Evolutionary conservation across 2,113 vertebrate genomes (phyloP), one percentile per base, ranked within the genome.

Genomic region (Ceyx melanurus): DNA sequence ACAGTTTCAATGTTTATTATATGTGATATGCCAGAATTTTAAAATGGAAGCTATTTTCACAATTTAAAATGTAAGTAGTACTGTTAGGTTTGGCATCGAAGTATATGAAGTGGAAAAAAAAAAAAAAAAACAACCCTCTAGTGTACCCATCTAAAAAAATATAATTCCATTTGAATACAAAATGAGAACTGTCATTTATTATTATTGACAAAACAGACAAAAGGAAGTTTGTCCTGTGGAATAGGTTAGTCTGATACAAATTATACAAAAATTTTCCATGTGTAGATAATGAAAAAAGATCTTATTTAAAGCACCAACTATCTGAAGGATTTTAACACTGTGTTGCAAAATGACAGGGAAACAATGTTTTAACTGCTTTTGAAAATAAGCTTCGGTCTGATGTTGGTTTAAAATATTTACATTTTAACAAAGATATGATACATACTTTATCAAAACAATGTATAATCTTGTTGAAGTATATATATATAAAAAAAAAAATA

Each of bases 391-490:
- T 67, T 91, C 82, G 78, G 54, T 61, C 72, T 90, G 62, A 91
- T 93, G 89, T 83, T 93, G 42, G 58, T 90, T 93, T 95, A 95
- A 93, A 96, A 96, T 95, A 96, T 95, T 94, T 92, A 96, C 95
- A 94, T 60, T 94, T 94, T 82, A 79, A 91, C 53, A 46, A 54
- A 96, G 90, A 96, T 74, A 91, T 21, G 35, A 71, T 68, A 96
- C 89, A 96, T 88, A 95, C 76, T 76, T 94, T 97, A 96, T 94
- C 83, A 98, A 97, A 98, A 93, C 71, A 97, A 97, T 22, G 81
- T 79, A 76, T 95, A 95, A 96, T 87, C 87, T 68, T 96, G 67
- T 91, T 96, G 82, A 91, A 96, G 77, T 97, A 96, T 84, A 96
- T 31, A 22, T 29, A 56, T 31, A 56, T 37, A 37, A 10, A 33